Conservation (phyloP, 2,113 vertebrate genomes). For the Brachirus orientalis region DNA sequence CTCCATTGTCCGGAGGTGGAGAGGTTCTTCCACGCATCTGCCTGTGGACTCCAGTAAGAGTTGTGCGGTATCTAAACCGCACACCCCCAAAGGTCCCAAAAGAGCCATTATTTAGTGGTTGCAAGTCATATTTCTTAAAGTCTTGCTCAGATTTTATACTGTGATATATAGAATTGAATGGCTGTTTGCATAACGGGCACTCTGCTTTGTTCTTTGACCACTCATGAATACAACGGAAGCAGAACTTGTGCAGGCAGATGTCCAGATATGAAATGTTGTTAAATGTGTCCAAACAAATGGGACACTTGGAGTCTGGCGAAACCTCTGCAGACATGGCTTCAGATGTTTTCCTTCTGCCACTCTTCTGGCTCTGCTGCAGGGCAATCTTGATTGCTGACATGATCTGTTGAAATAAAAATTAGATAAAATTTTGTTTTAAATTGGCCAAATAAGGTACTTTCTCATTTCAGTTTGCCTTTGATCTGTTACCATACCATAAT, state of each 20-base stretch:
- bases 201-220: constrained; percentile 99
- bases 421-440: background rate
- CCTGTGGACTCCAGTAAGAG: constrained; percentile 82
- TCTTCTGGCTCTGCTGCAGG: constrained; percentile 76
- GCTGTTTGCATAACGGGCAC: constrained; percentile 96
- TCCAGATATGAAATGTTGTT: constrained; percentile 92
- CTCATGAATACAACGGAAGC: constrained; percentile 94
- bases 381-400: constrained; percentile 84
- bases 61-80: constrained; percentile 91
- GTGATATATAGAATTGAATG: constrained; percentile 94
- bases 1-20: constrained; percentile 85
- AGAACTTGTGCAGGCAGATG: constrained; percentile 93
- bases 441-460: too few species aligned
- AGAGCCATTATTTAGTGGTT: constrained; percentile 80
- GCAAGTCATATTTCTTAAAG: constrained; percentile 89
- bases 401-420: constrained; percentile 71
- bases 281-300: constrained; percentile 96
- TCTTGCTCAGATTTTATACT: constrained; percentile 92
- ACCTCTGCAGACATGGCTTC: constrained; percentile 81
- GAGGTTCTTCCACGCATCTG: constrained; percentile 76
- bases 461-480: too few species aligned
- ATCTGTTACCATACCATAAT: too few species aligned
- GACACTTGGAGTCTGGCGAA: constrained; percentile 96
- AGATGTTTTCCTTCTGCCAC: constrained; percentile 69
- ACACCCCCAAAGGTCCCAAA: constrained; percentile 85